Conservation (phyloP, 1,140 invertebrate genomes). For the Cydia splendana region DNA sequence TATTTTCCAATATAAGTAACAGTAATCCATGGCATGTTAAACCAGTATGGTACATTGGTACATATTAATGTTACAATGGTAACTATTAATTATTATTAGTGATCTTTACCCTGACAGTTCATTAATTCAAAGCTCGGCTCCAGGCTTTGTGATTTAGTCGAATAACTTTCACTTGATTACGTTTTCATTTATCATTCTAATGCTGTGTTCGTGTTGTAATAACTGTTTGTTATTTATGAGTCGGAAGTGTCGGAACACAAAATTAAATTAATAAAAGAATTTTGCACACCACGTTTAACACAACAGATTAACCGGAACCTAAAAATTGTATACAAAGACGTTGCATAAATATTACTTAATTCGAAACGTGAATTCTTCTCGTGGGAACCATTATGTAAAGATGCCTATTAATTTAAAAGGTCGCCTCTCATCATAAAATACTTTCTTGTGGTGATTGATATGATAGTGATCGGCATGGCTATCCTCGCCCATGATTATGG, state of each 20-base stretch:
- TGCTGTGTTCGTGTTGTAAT: neutral
- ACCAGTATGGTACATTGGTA: neutral
- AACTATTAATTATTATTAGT: slow-evolving; percentile 1
- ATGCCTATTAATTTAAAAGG: neutral
- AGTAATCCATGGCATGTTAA: too few relatives aligned
- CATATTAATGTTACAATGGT: neutral
- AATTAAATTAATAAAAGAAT: too few relatives aligned
- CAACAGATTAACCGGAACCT: neutral
- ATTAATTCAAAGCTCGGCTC: neutral
- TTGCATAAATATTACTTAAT: neutral
- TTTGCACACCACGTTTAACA: too few relatives aligned
- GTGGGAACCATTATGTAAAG: neutral
- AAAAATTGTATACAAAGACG: neutral
- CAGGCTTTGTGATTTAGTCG: neutral
- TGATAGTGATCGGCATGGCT: neutral
- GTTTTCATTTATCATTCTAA: neutral
- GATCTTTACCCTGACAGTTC: neutral
- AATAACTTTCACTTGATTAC: slow-evolving; percentile 2
- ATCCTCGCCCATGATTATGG: neutral
- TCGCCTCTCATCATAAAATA: neutral
- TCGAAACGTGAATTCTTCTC: neutral
- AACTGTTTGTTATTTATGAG: neutral
- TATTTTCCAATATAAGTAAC: too few relatives aligned
- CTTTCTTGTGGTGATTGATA: neutral
- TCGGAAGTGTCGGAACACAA: too few relatives aligned